phyloP scores from a whole-genome alignment of 2,113 vertebrate species.

The Suricata suricatta region DNA sequence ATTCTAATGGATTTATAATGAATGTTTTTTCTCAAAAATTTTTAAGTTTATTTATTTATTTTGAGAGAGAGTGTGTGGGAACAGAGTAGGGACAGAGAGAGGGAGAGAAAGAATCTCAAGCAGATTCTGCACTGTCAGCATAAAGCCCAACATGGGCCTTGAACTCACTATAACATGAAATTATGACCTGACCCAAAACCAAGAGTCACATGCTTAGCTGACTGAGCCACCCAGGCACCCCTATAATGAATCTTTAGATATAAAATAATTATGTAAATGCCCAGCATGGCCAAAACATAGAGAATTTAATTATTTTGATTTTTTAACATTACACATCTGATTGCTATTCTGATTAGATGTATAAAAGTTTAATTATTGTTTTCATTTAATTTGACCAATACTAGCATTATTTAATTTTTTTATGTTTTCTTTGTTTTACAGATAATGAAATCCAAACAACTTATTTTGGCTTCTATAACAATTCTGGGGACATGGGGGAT shows the following conservation, averaged over 20 bases:
- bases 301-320: background rate
- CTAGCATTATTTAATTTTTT: background rate
- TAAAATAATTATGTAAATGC: background rate
- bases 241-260: background rate
- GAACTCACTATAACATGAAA: too few species aligned
- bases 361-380: background rate
- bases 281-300: background rate
- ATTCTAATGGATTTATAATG: background rate
- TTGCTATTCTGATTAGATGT: background rate
- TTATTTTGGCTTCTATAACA: background rate
- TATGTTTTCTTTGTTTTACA: background rate
- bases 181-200: too few species aligned
- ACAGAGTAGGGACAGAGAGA: too few species aligned
- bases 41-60: too few species aligned
- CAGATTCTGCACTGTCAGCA: too few species aligned
- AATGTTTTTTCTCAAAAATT: background rate
- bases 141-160: too few species aligned
- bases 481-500: background rate
- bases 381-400: background rate
- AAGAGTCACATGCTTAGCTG: too few species aligned
- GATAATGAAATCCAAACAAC: background rate
- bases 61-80: too few species aligned
- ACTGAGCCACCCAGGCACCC: too few species aligned
- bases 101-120: too few species aligned
- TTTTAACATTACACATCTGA: background rate